Evolutionary conservation across 2,888 invertebrate species (phyloP).

Genomic region (Barypeithes pellucidus): DNA sequence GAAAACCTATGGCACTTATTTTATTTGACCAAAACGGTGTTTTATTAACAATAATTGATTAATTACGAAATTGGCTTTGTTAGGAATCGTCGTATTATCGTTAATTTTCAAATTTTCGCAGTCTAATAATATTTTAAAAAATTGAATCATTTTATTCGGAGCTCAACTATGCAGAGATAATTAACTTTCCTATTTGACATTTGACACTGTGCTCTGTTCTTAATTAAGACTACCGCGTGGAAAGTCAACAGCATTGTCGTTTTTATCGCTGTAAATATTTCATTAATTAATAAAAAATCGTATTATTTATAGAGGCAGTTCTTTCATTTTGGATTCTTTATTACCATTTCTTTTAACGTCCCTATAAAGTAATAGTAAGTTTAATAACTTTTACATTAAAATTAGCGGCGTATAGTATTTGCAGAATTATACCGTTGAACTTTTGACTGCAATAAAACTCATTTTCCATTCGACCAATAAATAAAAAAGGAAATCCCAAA

Average conservation of each 20-base stretch:
- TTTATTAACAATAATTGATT: slow-evolving; percentile 5
- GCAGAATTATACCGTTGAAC: too few species aligned
- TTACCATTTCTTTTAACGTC: slow-evolving; percentile 13
- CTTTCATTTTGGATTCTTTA: slow-evolving; percentile 12
- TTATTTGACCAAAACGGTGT: not conserved
- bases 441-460: too few species aligned
- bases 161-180: slow-evolving; percentile 10
- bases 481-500: too few species aligned
- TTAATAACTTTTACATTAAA: not conserved
- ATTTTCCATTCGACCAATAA: too few species aligned
- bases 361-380: slow-evolving; percentile 5
- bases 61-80: not conserved
- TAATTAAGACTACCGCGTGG: slow-evolving; percentile 28
- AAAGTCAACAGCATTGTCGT: slow-evolving; percentile 1
- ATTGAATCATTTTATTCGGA: slow-evolving; percentile 1
- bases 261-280: slow-evolving; percentile 14
- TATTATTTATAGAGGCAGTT: not conserved
- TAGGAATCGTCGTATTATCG: too few species aligned
- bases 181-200: slow-evolving; percentile 46
- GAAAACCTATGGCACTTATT: not conserved
- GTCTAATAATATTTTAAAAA: too few species aligned
- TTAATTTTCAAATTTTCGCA: too few species aligned
- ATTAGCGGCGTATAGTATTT: too few species aligned
- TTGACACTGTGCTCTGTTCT: slow-evolving; percentile 39
- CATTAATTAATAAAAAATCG: slow-evolving; percentile 7